Evolutionary conservation across 2,797 vertebrate genomes (phyloP).

Genomic region (Sebastes glaucus): DNA sequence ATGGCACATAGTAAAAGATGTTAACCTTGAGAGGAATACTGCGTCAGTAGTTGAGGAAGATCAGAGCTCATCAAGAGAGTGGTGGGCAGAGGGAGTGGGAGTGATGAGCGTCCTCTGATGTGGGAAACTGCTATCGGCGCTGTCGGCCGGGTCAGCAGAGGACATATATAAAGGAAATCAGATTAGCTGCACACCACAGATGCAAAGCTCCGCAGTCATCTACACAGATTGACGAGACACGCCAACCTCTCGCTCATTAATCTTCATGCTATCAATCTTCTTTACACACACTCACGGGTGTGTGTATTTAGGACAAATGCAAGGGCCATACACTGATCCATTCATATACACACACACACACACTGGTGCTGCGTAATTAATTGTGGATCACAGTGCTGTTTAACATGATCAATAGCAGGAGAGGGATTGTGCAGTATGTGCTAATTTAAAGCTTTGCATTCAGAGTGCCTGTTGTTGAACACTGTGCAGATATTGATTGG

Average conservation of each 20-base stretch:
- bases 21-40: slow-evolving; percentile 25
- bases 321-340: background rate
- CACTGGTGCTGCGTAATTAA: background rate
- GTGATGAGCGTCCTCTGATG: slow-evolving; percentile 43
- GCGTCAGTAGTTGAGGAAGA: slow-evolving; percentile 5
- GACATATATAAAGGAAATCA: slow-evolving; percentile 55
- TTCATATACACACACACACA: background rate
- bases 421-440: background rate
- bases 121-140: slow-evolving; percentile 36
- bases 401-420: background rate
- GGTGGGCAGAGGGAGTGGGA: slow-evolving; percentile 10
- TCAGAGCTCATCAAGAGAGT: slow-evolving; percentile 3
- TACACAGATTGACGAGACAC: slow-evolving; percentile 45
- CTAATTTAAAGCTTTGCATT: background rate
- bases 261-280: slow-evolving; percentile 36
- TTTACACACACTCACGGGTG: background rate
- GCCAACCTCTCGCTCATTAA: slow-evolving; percentile 29
- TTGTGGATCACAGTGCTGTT: background rate
- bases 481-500: background rate
- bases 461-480: background rate
- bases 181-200: slow-evolving; percentile 60
- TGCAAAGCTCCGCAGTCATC: slow-evolving; percentile 48
- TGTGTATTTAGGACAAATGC: slow-evolving; percentile 22
- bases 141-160: slow-evolving; percentile 45
- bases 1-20: slow-evolving; percentile 8